These are phyloP conservation scores for Myopa tessellatipennis DNA, from an alignment of 2,888 invertebrate genomes.

Conservation along the genomic window DNA sequence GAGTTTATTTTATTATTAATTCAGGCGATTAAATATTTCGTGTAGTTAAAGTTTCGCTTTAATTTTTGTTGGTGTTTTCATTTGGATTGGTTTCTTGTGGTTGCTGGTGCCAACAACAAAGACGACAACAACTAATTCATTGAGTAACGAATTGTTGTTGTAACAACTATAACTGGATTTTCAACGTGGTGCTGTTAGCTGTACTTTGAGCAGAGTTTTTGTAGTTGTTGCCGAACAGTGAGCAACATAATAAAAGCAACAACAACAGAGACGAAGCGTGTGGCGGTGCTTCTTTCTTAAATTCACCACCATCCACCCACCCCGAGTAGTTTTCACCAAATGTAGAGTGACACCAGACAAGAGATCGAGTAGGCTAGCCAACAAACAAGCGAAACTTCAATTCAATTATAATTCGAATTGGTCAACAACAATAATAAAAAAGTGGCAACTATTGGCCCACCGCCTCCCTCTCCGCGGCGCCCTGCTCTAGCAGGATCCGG, in stretches of 20 bases:
- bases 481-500: background rate
- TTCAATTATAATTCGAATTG: too few relatives aligned
- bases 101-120: slow-evolving; percentile 36
- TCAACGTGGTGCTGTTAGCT: background rate
- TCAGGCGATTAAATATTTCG: slow-evolving; percentile 38
- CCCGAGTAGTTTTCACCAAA: too few relatives aligned
- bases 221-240: slow-evolving; percentile 21
- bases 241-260: slow-evolving; percentile 21
- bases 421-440: background rate
- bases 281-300: too few relatives aligned
- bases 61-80: background rate
- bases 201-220: too few relatives aligned
- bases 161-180: slow-evolving; percentile 39
- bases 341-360: too few relatives aligned
- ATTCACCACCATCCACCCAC: too few relatives aligned
- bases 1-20: slow-evolving; percentile 42
- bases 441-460: background rate
- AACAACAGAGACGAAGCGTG: slow-evolving; percentile 6
- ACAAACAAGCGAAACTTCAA: background rate
- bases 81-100: slow-evolving; percentile 17
- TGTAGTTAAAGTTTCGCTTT: background rate
- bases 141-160: background rate
- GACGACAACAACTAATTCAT: slow-evolving; percentile 20
- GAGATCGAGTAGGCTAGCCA: too few relatives aligned
- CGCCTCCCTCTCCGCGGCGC: background rate